Conservation (phyloP, 2,888 invertebrate species). For the Drosophila limbata region DNA sequence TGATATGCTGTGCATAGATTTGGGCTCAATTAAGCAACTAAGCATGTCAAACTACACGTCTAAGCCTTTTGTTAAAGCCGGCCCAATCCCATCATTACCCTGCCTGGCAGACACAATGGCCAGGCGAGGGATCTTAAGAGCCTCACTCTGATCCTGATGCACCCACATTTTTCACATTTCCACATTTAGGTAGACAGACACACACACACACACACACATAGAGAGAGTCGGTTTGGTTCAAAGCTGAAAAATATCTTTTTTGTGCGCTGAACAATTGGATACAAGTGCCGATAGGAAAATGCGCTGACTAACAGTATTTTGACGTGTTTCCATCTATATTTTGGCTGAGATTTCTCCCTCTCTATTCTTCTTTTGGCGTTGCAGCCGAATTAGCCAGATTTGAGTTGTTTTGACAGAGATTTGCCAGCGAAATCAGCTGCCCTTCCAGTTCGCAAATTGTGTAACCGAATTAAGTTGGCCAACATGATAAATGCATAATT, state of each 20-base stretch:
- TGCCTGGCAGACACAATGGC: constrained; percentile 43
- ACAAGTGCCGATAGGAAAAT: constrained; percentile 61
- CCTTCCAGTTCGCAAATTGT: constrained; percentile 39
- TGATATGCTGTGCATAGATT: constrained; percentile 72
- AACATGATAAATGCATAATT: constrained; percentile 40
- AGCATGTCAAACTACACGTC: constrained; percentile 72
- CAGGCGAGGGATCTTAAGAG: constrained; percentile 24
- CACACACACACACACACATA: constrained; percentile 5
- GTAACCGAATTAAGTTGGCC: constrained; percentile 44
- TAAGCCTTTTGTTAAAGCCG: constrained; percentile 64
- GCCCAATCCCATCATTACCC: constrained; percentile 51
- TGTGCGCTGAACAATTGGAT: constrained; percentile 53
- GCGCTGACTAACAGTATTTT: constrained; percentile 68
- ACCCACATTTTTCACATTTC: constrained; percentile 24
- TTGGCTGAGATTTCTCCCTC: constrained; percentile 30
- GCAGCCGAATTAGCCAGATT: constrained; percentile 6
- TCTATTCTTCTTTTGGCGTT: not conserved
- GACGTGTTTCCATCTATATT: constrained; percentile 69
- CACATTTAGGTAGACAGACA: constrained; percentile 56
- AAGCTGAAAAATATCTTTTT: constrained; percentile 50
- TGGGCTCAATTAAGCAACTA: constrained; percentile 82
- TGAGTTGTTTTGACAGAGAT: constrained; percentile 18
- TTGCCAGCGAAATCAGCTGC: constrained; percentile 40
- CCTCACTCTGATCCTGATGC: constrained; percentile 29
- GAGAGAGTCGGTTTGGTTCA: constrained; percentile 60